Evolutionary conservation across 2,888 invertebrate genomes (phyloP), one percentile per base, ranked within the genome.

Genomic region (Cheilosia variabilis): DNA sequence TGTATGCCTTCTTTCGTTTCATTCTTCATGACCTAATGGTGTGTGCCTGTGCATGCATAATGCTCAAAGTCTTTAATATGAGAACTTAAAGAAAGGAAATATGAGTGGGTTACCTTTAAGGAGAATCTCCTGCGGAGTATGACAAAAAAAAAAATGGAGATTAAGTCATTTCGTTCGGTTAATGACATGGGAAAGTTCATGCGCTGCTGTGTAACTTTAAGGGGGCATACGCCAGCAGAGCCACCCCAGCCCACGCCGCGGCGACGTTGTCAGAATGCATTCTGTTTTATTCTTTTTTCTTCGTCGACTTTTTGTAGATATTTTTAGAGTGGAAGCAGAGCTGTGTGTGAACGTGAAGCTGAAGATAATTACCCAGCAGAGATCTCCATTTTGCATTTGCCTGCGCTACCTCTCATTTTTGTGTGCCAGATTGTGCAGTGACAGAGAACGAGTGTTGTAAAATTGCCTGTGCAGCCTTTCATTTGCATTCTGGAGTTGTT

Each of bases 111-210:
- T n/a, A 63, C 52, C 10, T 24, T 34, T 72, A 55, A 41, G 58
- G 15, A 65, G 57, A 58, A 17, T 76, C 63, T 81, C 53, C 58
- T 58, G 27, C 31, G 60, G 34, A 62, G 31, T 62, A 65, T 52
- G 83, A 50, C 57, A 65, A 43, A 10, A 22, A 66, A 50, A 73
- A 63, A 69, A 43, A n/a, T n/a, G 52, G 19, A 79, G 55, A 79
- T 65, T 75, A 80, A 80, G 66, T 60, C 65, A 69, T 73, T 79
- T 84, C 80, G 60, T 80, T 71, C 80, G 84, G 84, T 80, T 84
- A 84, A 84, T 80, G 84, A 84, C 84, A 84, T 80, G 84, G 55
- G 80, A 84, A 71, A 80, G 84, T 83, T 83, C 83, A 83, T 78
- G 72, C 9, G 52, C 52, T 72, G 72, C 60, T 60, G 71, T 78